Percentiles rank a stretch among this genome's conserved stretches.
phyloP scores from a whole-genome alignment of 2,797 vertebrate genomes.

The Myotis findleyi region DNA sequence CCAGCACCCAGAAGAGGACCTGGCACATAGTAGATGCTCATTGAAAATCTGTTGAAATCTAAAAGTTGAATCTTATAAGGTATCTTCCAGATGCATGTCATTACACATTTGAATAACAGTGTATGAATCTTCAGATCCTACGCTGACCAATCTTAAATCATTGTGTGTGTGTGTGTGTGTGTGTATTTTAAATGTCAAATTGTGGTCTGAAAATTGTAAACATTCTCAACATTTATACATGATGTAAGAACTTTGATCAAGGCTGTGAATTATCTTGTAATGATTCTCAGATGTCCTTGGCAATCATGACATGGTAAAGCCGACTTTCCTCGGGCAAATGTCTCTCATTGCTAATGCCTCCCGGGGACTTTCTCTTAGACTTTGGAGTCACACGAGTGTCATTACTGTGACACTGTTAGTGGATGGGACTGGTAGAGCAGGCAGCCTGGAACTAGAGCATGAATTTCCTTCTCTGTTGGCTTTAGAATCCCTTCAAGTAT shows the following conservation, averaged over 20 bases:
- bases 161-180: too few relatives aligned
- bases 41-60: not conserved
- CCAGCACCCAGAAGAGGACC: not conserved
- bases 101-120: not conserved
- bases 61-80: not conserved
- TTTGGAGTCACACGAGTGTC: not conserved
- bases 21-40: not conserved
- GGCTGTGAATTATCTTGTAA: not conserved
- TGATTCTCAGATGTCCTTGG: conserved; percentile 12
- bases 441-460: not conserved
- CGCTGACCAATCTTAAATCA: not conserved
- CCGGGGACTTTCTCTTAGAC: conserved; percentile 6
- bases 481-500: not conserved
- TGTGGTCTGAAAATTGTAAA: not conserved
- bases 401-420: not conserved
- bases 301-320: not conserved
- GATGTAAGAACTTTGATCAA: not conserved
- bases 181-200: not conserved
- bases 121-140: not conserved
- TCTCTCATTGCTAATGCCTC: not conserved
- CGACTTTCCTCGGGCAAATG: not conserved
- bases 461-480: not conserved
- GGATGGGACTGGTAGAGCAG: not conserved
- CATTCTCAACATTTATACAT: not conserved
- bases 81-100: not conserved